Evolutionary conservation across 2,113 vertebrate genomes (phyloP).

Genomic region (Tringa solitaria): DNA sequence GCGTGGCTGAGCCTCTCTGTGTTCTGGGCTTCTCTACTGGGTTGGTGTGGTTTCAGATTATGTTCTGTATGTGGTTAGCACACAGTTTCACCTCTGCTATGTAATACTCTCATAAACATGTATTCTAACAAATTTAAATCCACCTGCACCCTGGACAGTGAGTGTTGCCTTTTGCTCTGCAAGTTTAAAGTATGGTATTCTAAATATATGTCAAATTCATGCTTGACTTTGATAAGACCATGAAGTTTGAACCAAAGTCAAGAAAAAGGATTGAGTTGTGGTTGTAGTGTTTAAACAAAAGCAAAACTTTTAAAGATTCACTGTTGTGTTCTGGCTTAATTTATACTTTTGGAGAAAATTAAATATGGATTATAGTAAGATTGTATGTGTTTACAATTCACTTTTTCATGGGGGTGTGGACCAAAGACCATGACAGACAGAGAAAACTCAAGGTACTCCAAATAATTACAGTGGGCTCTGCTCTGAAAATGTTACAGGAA

Average conservation of each 20-base stretch:
- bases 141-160: not conserved
- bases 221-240: not conserved
- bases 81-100: not conserved
- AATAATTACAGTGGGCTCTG: not conserved
- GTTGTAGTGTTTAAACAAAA: not conserved
- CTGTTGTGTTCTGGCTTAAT: not conserved
- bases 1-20: not conserved
- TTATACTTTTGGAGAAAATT: not conserved
- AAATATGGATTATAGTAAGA: not conserved
- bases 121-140: not conserved
- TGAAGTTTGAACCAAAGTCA: not conserved
- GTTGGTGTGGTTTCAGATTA: not conserved
- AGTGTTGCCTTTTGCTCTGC: not conserved
- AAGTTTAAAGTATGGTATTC: not conserved
- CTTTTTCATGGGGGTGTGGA: not conserved
- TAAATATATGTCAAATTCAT: not conserved
- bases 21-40: not conserved
- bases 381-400: not conserved
- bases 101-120: not conserved
- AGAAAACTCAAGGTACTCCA: rapidly evolving
- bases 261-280: not conserved
- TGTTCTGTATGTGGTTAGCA: not conserved
- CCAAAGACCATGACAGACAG: not conserved
- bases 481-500: not conserved
- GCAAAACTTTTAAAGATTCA: not conserved